phyloP scores from a whole-genome alignment of 1,140 invertebrate species.

The Cyclina sinensis region DNA sequence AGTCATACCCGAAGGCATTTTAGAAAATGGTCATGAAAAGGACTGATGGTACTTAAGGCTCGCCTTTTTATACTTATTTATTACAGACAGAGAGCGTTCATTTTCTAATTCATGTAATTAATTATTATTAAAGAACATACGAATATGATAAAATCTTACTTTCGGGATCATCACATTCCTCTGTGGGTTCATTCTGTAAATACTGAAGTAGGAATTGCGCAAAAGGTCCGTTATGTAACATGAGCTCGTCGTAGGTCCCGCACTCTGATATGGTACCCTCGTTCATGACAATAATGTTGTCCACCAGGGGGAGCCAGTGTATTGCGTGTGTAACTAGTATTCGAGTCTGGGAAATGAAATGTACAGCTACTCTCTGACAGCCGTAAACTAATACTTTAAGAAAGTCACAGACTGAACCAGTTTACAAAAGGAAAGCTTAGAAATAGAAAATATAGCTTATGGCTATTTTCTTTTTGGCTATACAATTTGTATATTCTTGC shows the following conservation, averaged over 20 bases:
- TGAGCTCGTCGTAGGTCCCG: conserved; percentile 85
- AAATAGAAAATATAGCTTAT: no score
- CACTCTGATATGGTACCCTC: conserved; percentile 83
- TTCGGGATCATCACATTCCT: conserved; percentile 74
- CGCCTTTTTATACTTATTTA: no score
- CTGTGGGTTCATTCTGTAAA: conserved; percentile 67
- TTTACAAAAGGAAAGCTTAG: no score
- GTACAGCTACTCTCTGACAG: no score
- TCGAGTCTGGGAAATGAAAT: no score
- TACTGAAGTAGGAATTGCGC: conserved; percentile 79
- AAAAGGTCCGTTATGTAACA: conserved; percentile 83
- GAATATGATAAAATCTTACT: conserved; percentile 67
- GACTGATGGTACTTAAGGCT: no score
- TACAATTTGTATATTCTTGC: no score
- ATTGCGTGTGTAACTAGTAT: conserved; percentile 86
- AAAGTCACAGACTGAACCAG: no score
- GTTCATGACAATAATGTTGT: conserved; percentile 84
- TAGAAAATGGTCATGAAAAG: no score
- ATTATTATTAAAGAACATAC: background rate
- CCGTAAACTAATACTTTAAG: no score
- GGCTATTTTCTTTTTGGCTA: no score
- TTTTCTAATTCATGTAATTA: background rate
- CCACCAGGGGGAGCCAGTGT: conserved; percentile 84
- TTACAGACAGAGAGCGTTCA: background rate
- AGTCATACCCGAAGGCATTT: no score